Percentiles rank a stretch among this genome's conserved stretches.
phyloP scores from a whole-genome alignment of 2,888 invertebrate species.

The Polylopha cassiicola region DNA sequence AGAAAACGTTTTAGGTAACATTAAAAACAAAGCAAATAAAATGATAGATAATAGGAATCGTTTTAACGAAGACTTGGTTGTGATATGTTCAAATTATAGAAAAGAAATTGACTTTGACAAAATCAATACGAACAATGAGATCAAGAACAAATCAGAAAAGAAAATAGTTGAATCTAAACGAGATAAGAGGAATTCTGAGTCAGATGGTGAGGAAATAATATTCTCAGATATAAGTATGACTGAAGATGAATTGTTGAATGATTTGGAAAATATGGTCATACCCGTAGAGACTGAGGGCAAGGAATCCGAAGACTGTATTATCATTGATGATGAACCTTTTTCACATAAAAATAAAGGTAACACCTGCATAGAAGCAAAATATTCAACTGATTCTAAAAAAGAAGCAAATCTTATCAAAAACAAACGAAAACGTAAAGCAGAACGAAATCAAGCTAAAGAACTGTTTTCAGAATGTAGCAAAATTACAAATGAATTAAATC shows the following conservation, averaged over 20 bases:
- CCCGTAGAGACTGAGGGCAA: constrained; percentile 33
- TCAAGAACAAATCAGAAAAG: no score
- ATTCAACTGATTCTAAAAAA: constrained; percentile 4
- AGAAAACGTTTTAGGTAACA: constrained; percentile 42
- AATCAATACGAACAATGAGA: constrained; percentile 1
- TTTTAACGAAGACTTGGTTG: constrained; percentile 15
- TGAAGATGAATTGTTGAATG: constrained; percentile 42
- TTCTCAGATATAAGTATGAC: constrained; percentile 35
- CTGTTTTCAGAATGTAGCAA: no score
- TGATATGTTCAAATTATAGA: constrained; percentile 10
- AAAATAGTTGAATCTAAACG: no score
- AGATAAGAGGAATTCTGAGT: constrained; percentile 28
- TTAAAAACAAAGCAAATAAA: constrained; percentile 37
- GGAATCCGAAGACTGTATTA: constrained; percentile 7
- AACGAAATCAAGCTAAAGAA: no score
- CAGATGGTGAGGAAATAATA: constrained; percentile 31
- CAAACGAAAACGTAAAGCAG: no score
- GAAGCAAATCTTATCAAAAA: no score
- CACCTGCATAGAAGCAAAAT: no score
- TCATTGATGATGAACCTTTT: constrained; percentile 13
- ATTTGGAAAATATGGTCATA: constrained; percentile 50
- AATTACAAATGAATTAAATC: no score
- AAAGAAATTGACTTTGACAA: neutral
- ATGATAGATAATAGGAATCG: neutral
- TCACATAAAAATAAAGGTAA: neutral